Evolutionary conservation across 2,888 invertebrate species (phyloP).

Genomic region (Exocentrus adspersus): DNA sequence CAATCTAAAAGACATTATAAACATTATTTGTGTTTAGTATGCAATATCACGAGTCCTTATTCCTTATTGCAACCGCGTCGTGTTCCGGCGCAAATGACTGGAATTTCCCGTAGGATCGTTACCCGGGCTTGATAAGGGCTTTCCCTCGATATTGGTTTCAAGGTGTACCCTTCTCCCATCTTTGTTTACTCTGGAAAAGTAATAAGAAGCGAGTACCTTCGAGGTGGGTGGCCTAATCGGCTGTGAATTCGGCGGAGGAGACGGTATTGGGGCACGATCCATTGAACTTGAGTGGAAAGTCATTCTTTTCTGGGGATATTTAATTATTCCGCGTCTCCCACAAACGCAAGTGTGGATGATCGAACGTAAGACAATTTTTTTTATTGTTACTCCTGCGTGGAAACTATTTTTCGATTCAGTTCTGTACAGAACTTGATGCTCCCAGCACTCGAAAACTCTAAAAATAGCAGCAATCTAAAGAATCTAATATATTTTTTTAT

Average conservation of each 20-base stretch:
- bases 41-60: conserved; percentile 17
- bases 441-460: conserved; percentile 1
- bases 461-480: conserved; percentile 5
- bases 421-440: background rate
- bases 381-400: too few relatives aligned
- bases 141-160: conserved; percentile 24
- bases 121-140: conserved; percentile 17
- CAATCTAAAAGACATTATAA: conserved; percentile 1
- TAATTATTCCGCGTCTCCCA: background rate
- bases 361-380: too few relatives aligned
- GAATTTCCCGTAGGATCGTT: conserved; percentile 10
- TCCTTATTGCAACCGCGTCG: conserved; percentile 10
- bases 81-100: conserved; percentile 10
- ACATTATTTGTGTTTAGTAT: conserved; percentile 19
- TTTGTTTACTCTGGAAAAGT: conserved; percentile 27
- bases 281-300: conserved; percentile 22
- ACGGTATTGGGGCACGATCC: conserved; percentile 23
- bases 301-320: conserved; percentile 17
- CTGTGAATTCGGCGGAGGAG: conserved; percentile 22
- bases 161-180: conserved; percentile 3
- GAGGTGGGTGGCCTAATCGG: conserved; percentile 18
- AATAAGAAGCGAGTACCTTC: conserved; percentile 18
- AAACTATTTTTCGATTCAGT: background rate
- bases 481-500: conserved; percentile 9
- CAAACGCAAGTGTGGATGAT: too few relatives aligned